Evolutionary conservation across 2,888 invertebrate genomes (phyloP), one percentile per base, ranked within the genome.

Genomic region (Nemotelus pantherinus): DNA sequence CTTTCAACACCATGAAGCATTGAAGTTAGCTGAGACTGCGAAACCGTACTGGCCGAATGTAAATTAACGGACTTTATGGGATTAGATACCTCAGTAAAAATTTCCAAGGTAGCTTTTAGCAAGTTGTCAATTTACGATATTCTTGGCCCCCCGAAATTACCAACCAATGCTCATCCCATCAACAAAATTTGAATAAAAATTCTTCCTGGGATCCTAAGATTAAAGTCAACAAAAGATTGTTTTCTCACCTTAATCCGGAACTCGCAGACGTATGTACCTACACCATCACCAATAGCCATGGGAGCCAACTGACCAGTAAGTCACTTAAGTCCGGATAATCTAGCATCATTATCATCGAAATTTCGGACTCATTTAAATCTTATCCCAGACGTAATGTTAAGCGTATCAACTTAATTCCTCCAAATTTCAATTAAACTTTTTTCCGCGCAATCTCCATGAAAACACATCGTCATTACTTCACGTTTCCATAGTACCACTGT

Each of bases 381-480:
- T 53, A 70, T 55, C 43, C 53, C 10, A 43, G 70, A 70, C 53
- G 53, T 44, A 55, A 53, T 70, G 55, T 55, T 47, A 70, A 70
- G 70, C 70, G n/a, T 70, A 70, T 70, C 70, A 70, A 70, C 70
- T 70, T 70, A 70, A 70, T 70, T 70, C 70, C 70, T 70, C 25
- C 25, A 70, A 70, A 70, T 70, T 70, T 70, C 70, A 70, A 70
- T 70, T 70, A 70, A 70, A 70, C 43, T 55, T 70, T 70, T 68
- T 70, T 70, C 55, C 41, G 43, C 3, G 50, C 39, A 48, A 10
- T 43, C 10, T 70, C 44, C 70, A 70, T 70, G 70, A 70, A 70
- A 70, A 70, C 53, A 53, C 53, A 70, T 70, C 70, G 70, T 70
- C 70, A 70, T 70, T 70, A 55, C 70, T 70, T 53, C 25, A 70